phyloP scores from a whole-genome alignment of 2,797 vertebrate species.

The Mormyrus hasselquistii region DNA sequence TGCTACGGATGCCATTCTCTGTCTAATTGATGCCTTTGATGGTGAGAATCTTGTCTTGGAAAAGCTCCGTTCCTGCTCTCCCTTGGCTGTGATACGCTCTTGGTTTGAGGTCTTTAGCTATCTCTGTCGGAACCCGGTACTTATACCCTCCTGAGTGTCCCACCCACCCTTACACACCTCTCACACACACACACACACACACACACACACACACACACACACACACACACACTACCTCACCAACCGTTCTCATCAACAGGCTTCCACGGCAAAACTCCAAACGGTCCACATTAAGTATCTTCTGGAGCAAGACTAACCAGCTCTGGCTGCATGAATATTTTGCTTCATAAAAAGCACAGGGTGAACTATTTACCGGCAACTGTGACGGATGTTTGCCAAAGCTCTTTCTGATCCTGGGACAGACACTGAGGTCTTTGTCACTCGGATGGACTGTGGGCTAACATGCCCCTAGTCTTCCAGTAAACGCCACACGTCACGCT shows the following conservation, averaged over 20 bases:
- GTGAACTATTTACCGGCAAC: constrained; percentile 9
- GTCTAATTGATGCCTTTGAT: not conserved
- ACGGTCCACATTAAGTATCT: constrained; percentile 6
- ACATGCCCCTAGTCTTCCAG: constrained; percentile 16
- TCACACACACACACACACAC: not conserved
- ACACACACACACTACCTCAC: constrained; percentile 19
- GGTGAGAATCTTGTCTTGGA: not conserved
- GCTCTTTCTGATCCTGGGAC: constrained; percentile 13
- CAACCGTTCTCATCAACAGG: constrained; percentile 48
- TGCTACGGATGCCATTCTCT: not conserved
- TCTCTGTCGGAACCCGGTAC: constrained; percentile 33
- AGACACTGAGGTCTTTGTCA: constrained; percentile 42
- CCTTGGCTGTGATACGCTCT: constrained; percentile 8
- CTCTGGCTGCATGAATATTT: constrained; percentile 11
- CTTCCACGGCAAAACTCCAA: constrained; percentile 12
- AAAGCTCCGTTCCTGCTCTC: not conserved
- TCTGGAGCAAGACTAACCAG: not conserved
- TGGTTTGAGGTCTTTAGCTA: constrained; percentile 17
- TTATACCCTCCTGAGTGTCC: constrained; percentile 47
- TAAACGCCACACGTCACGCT: constrained; percentile 23
- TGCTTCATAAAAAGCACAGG: not conserved
- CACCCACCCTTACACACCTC: constrained; percentile 18
- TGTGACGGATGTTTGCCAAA: constrained; percentile 12
- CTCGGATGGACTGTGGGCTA: not conserved
- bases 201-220: not conserved